Percentiles rank a stretch among this genome's conserved stretches.
Evolutionary conservation across 64 coral and sea anemone species (phyloP).

Genomic region (Stylophora pistillata): DNA sequence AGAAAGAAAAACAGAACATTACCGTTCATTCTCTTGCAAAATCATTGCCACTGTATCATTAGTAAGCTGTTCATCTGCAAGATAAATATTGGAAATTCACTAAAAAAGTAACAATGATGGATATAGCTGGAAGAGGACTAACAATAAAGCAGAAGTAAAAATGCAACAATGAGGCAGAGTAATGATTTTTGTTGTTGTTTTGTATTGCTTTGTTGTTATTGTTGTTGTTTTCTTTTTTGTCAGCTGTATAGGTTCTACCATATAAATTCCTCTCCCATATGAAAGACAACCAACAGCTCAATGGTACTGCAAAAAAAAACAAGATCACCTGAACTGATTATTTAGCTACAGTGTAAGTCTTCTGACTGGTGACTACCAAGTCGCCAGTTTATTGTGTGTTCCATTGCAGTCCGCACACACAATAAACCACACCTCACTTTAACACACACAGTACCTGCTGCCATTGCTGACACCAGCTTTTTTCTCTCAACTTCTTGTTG

Average conservation of each 20-base stretch:
- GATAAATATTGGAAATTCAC: background rate
- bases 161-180: too few species aligned
- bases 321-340: too few species aligned
- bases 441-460: slow-evolving; percentile 57
- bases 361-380: too few species aligned
- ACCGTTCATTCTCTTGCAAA: slow-evolving; percentile 95
- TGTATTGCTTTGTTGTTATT: too few species aligned
- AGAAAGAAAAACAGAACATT: background rate
- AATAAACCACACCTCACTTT: background rate
- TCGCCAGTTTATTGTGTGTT: too few species aligned
- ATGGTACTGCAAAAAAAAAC: too few species aligned
- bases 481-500: slow-evolving; percentile 70
- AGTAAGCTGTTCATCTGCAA: slow-evolving; percentile 82
- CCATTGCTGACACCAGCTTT: slow-evolving; percentile 71
- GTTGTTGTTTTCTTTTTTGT: too few species aligned
- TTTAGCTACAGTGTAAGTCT: too few species aligned
- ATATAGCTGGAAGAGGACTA: background rate
- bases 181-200: too few species aligned
- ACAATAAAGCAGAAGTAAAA: background rate
- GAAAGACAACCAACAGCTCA: too few species aligned
- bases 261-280: too few species aligned
- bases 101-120: background rate
- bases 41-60: slow-evolving; percentile 92
- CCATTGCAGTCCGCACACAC: background rate
- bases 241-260: too few species aligned